Percentiles rank a stretch among this genome's conserved stretches.
Conservation (phyloP, 2,113 vertebrate species). For the Zosterops borbonicus region DNA sequence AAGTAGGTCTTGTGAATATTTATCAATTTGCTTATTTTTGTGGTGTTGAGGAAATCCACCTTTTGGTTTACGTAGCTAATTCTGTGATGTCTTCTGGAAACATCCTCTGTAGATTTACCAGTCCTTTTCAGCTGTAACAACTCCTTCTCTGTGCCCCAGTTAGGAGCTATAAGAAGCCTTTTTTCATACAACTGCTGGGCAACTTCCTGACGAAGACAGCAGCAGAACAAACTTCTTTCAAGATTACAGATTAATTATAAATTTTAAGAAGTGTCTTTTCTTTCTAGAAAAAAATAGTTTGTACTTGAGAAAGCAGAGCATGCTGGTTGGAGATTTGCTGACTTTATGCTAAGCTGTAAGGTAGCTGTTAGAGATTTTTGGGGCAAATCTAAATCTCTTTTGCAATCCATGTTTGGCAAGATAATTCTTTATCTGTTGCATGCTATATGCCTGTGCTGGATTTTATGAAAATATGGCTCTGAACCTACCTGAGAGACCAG, state of each 20-base stretch:
- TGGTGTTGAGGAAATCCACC: neutral
- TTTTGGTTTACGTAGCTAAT: neutral
- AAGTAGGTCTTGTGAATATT: neutral
- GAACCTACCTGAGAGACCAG: neutral
- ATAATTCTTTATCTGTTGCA: rapidly evolving
- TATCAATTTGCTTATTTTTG: neutral
- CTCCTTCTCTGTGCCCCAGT: neutral
- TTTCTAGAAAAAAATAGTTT: neutral
- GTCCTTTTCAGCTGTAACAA: neutral
- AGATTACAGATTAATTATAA: neutral
- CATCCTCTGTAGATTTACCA: neutral
- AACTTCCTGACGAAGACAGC: neutral
- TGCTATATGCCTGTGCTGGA: neutral
- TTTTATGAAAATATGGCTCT: neutral
- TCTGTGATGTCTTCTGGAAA: neutral
- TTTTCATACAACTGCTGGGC: neutral
- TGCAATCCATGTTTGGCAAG: neutral
- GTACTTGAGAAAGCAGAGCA: neutral
- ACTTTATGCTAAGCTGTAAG: neutral
- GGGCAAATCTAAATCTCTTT: neutral
- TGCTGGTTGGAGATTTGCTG: neutral
- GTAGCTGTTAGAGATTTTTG: neutral
- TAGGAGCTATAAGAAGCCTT: neutral
- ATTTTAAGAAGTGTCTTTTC: neutral
- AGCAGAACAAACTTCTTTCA: neutral